phyloP scores from a whole-genome alignment of 2,888 invertebrate species.

The Amiota minor region DNA sequence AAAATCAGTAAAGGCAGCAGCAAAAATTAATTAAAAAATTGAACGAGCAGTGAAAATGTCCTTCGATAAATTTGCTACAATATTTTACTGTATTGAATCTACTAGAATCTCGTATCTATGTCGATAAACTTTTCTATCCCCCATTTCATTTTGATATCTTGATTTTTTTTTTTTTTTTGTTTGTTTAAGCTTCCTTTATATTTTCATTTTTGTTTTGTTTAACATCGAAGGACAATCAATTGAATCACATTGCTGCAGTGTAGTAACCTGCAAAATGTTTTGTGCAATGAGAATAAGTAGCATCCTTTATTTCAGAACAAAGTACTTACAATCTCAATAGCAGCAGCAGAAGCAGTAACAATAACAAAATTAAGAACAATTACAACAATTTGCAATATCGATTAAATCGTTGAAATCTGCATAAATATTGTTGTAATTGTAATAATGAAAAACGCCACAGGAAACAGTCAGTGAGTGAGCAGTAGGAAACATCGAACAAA shows the following conservation, averaged over 20 bases:
- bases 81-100: background rate
- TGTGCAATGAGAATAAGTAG: conserved; percentile 17
- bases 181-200: background rate
- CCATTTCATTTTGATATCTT: conserved; percentile 1
- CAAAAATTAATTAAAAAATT: background rate
- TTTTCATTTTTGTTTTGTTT: conserved; percentile 2
- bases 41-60: background rate
- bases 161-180: background rate
- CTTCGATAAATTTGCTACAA: background rate
- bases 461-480: background rate
- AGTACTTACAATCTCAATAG: conserved; percentile 1
- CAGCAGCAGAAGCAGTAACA: background rate
- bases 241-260: background rate
- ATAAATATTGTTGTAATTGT: too few relatives aligned
- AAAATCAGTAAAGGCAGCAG: background rate
- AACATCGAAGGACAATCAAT: conserved; percentile 21
- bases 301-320: background rate
- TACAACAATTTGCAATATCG: conserved; percentile 53
- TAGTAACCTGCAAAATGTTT: conserved; percentile 38
- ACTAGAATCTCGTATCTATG: background rate
- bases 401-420: conserved; percentile 60
- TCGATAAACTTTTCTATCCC: conserved; percentile 19
- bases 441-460: conserved; percentile 24
- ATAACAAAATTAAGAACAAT: conserved; percentile 49
- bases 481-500: background rate